Percentiles rank a stretch among this genome's conserved stretches.
Evolutionary conservation across 2,888 invertebrate species (phyloP).

Genomic region (Pseudococcus longispinus): DNA sequence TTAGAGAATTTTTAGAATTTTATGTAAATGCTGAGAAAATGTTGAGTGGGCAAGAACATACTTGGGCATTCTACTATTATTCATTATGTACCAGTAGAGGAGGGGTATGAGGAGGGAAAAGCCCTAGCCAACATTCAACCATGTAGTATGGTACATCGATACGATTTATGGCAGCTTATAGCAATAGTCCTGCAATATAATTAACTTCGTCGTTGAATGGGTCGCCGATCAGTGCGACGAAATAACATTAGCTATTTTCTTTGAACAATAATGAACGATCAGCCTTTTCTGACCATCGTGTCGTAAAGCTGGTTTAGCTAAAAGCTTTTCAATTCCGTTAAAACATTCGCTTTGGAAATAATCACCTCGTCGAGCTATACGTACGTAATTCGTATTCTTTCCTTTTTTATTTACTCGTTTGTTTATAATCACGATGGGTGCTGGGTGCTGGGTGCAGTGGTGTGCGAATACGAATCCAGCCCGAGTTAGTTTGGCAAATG

Average conservation of each 20-base stretch:
- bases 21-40: no score
- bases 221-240: conserved; percentile 24
- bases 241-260: conserved; percentile 27
- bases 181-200: neutral
- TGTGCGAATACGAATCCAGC: no score
- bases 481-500: no score
- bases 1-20: no score
- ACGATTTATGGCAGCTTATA: neutral
- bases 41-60: no score
- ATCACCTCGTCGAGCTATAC: neutral
- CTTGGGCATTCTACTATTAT: no score
- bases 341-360: neutral
- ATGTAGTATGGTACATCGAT: neutral
- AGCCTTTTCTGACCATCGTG: neutral
- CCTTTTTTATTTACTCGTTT: neutral
- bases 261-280: conserved; percentile 17
- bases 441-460: no score
- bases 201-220: conserved; percentile 20
- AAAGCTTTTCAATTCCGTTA: neutral
- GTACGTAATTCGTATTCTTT: neutral
- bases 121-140: neutral
- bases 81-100: no score
- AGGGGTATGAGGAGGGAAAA: neutral
- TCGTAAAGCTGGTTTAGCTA: neutral
- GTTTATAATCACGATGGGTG: neutral